Evolutionary conservation across 2,888 invertebrate genomes (phyloP), one percentile per base, ranked within the genome.

Genomic region (Drosophila prolongata): DNA sequence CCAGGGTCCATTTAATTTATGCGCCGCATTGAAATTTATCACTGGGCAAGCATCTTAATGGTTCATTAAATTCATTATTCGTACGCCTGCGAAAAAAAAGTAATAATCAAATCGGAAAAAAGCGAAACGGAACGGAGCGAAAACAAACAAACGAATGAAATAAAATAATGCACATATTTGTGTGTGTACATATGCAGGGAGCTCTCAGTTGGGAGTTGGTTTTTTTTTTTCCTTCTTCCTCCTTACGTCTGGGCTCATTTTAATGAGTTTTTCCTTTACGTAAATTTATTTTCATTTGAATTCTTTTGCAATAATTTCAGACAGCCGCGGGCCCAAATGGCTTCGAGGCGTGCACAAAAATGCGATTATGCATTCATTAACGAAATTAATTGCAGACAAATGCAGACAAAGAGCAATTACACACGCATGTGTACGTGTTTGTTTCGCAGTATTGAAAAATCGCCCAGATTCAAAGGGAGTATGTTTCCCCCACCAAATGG

Each of bases 1-100:
- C 59, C 59, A 27, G 76, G 66, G 69, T 66, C 50, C 81, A 75
- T 81, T 79, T 87, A 89, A 90, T 91, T 89, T 90, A 90, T 90
- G 87, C 87, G 74, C 69, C 78, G 78, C 87, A 80, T 82, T 80
- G 79, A 78, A 89, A 91, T 90, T 90, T 91, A 90, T 90, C 81
- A 89, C 83, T 85, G 79, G 85, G 64, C 82, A 68, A 87, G 87
- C 90, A 90, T 90, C 90, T 90, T 90, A 90, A 91, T 90, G 90
- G 91, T 91, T 91, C 91, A 90, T 91, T 90, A 90, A 91, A 91
- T 90, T 89, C 90, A 91, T 90, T 90, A 90, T 86, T 87, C 84
- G 86, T 78, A 76, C 79, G 42, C 58, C 13, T 77, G 70, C 30
- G 11, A 78, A 72, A 79, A 16, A 71, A 67, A 79, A 59, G 70